Base-by-base conservation (phyloP, 2,888 invertebrate genomes). In the Koerneria pararmatus region DNA sequence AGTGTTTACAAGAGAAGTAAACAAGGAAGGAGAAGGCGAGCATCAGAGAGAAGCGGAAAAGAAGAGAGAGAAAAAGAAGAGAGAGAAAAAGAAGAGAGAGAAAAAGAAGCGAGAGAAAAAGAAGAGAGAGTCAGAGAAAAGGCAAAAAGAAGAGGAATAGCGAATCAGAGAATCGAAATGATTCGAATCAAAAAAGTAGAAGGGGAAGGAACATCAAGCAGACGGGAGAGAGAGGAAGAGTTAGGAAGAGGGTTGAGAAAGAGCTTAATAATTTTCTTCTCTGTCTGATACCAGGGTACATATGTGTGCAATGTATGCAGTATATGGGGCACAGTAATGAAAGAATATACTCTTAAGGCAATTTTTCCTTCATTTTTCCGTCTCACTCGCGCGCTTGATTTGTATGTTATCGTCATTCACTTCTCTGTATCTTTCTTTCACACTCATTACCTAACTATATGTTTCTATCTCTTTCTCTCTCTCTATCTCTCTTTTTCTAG, bases 341-440 rank as follows among this genome's bases (percentile, higher is more conserved):
- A n/a, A n/a, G n/a, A n/a, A n/a, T n/a, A n/a, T n/a, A n/a, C n/a
- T n/a, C n/a, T n/a, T n/a, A n/a, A n/a, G n/a, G n/a, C n/a, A n/a
- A n/a, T n/a, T n/a, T n/a, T n/a, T n/a, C n/a, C n/a, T n/a, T n/a
- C n/a, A n/a, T n/a, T n/a, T n/a, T n/a, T n/a, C n/a, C n/a, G n/a
- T n/a, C n/a, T n/a, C n/a, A n/a, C n/a, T n/a, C n/a, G n/a, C n/a
- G n/a, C 11, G 5, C 46, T 37, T 35, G 35, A 41, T 15, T 15
- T 4, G 31, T 46, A 29, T 60, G 35, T 31, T 48, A 51, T 5
- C 41, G 48, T 60, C 32, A 49, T 60, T 60, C 34, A 32, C 27
- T 46, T n/a, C 29, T 46, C 32, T 57, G 34, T 29, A 11, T 66
- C 31, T 48, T 22, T 53, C 54, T 35, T 41, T 22, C 57, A 3